A percentile compares a stretch with the other conserved stretches of the same genome.
phyloP scores from a whole-genome alignment of 1,140 invertebrate species.

The Aphis craccivora region DNA sequence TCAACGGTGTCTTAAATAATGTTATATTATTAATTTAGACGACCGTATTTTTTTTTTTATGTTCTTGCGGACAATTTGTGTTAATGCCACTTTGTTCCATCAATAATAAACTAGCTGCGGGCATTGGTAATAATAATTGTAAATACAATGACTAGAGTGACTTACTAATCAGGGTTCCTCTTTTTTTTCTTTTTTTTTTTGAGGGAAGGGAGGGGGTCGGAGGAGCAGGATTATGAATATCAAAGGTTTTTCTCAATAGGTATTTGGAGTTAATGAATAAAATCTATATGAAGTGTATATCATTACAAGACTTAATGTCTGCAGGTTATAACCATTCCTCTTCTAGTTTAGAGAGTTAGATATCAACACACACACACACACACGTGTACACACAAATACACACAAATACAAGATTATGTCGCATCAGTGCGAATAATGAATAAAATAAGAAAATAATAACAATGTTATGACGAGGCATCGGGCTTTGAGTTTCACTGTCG shows the following conservation, averaged over 20 bases:
- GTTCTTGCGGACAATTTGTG: neutral
- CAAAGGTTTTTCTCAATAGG: neutral
- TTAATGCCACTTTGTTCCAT: neutral
- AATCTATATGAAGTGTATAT: neutral
- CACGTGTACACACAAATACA: too few relatives aligned
- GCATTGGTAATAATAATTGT: neutral
- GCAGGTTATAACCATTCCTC: neutral
- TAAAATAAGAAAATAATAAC: neutral
- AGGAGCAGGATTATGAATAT: neutral
- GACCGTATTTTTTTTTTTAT: neutral
- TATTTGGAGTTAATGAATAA: neutral
- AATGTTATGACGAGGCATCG: neutral
- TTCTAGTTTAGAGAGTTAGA: neutral
- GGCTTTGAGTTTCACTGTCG: neutral
- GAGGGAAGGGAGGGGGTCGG: too few relatives aligned
- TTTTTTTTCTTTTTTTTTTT: neutral
- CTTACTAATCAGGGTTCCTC: neutral
- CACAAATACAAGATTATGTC: neutral
- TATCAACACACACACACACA: neutral
- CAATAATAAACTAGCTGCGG: neutral
- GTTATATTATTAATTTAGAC: neutral
- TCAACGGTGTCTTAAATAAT: neutral
- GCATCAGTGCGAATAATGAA: too few relatives aligned
- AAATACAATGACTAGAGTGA: neutral
- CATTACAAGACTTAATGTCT: neutral